phyloP scores from a whole-genome alignment of 2,113 vertebrate genomes.

The Grammomys dolichurus region DNA sequence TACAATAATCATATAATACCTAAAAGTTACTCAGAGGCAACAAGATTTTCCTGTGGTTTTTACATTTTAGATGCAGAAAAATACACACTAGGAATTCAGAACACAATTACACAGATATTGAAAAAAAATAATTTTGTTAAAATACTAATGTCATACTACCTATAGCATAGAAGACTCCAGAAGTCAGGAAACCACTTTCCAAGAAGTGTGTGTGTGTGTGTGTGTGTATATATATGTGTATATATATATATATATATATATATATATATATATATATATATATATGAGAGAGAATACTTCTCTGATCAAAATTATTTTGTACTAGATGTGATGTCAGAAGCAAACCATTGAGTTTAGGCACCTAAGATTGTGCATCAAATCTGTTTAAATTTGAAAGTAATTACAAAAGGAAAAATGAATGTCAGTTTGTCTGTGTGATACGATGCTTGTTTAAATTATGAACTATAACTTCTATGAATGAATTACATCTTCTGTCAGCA shows the following conservation, averaged over 20 bases:
- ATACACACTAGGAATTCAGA: neutral
- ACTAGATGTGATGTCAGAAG: neutral
- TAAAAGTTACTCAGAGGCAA: neutral
- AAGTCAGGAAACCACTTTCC: neutral
- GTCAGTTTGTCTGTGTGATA: neutral
- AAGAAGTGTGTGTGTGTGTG: neutral
- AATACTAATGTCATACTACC: neutral
- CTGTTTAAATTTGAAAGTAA: neutral
- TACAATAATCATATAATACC: neutral
- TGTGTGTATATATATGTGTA: no score
- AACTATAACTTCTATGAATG: neutral
- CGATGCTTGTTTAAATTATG: conserved; percentile 31
- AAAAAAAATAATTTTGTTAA: neutral
- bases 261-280: no score
- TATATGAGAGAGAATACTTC: neutral
- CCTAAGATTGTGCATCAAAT: neutral
- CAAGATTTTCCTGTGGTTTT: neutral
- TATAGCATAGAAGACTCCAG: neutral
- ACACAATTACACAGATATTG: neutral
- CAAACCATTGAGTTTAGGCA: neutral
- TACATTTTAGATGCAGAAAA: neutral
- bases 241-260: no score
- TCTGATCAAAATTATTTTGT: neutral
- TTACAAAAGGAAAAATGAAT: neutral
- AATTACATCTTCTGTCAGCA: neutral